These are phyloP conservation scores for Trissolcus japonicus DNA, from an alignment of 2,888 invertebrate species.

Conservation along the genomic window DNA sequence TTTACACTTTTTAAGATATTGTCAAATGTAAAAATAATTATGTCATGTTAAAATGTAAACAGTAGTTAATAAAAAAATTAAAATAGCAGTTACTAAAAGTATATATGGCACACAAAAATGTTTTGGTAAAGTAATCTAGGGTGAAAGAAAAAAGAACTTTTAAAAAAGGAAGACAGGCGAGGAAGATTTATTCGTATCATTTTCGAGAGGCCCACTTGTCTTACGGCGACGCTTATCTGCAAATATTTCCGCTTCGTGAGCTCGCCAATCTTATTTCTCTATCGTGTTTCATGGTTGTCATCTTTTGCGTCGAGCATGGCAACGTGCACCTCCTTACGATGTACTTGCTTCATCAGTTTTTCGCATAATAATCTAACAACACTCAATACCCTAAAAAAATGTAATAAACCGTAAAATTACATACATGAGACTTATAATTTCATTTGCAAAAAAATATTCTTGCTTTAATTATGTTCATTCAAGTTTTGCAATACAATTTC, in stretches of 20 bases:
- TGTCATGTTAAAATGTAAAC: too few relatives aligned
- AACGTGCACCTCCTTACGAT: conserved; percentile 20
- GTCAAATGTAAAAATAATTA: too few relatives aligned
- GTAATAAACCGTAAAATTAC: conserved; percentile 34
- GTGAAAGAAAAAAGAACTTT: background rate
- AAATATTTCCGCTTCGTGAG: conserved; percentile 50
- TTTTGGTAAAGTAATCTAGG: too few relatives aligned
- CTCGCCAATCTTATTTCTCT: conserved; percentile 54
- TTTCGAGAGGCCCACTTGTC: conserved; percentile 40
- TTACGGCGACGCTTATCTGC: conserved; percentile 41
- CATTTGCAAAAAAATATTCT: background rate
- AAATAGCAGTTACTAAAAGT: too few relatives aligned
- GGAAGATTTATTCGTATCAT: conserved; percentile 30
- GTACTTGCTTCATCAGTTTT: conserved; percentile 40
- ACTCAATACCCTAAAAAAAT: conserved; percentile 20
- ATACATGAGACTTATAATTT: background rate
- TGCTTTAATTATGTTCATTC: too few relatives aligned
- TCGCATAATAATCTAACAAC: conserved; percentile 28
- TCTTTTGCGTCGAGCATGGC: conserved; percentile 26
- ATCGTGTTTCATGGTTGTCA: conserved; percentile 55
- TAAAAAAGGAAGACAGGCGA: conserved; percentile 8
- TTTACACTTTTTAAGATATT: too few relatives aligned
- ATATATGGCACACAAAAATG: too few relatives aligned
- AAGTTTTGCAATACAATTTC: background rate
- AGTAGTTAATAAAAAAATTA: too few relatives aligned